Evolutionary conservation across 2,797 vertebrate species (phyloP).

Genomic region (Cottoperca gobio): DNA sequence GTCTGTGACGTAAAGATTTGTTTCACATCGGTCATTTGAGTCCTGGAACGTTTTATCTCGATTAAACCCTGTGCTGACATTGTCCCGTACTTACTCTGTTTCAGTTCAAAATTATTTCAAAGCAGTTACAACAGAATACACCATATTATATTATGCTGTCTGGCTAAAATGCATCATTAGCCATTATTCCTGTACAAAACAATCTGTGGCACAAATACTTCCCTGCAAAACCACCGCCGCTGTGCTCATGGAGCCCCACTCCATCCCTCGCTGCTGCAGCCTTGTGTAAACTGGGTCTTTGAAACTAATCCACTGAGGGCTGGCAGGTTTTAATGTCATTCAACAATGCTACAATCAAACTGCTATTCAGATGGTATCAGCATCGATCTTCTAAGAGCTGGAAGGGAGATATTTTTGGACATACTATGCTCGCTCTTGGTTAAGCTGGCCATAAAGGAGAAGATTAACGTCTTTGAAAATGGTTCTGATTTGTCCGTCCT

Average conservation of each 20-base stretch:
- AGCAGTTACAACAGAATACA: not conserved
- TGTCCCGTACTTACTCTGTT: not conserved
- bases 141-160: not conserved
- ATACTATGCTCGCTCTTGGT: slow-evolving; percentile 5
- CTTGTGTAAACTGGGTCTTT: slow-evolving; percentile 34
- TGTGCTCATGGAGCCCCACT: not conserved
- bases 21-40: not conserved
- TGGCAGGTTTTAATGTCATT: slow-evolving; percentile 69
- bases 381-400: slow-evolving; percentile 48
- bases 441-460: slow-evolving; percentile 45
- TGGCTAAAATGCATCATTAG: slow-evolving; percentile 2
- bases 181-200: not conserved
- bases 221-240: slow-evolving; percentile 9
- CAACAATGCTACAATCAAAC: slow-evolving; percentile 64
- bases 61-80: not conserved
- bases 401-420: slow-evolving; percentile 52
- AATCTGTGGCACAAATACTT: not conserved
- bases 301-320: slow-evolving; percentile 61
- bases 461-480: slow-evolving; percentile 38
- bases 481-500: slow-evolving; percentile 26
- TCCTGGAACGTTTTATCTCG: not conserved
- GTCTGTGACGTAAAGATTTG: not conserved
- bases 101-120: slow-evolving; percentile 11
- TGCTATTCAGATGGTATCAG: slow-evolving; percentile 58
- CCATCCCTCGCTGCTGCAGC: slow-evolving; percentile 8